These are phyloP conservation scores for Cataglyphis cursor DNA, from an alignment of 2,888 invertebrate genomes.

Conservation along the genomic window DNA sequence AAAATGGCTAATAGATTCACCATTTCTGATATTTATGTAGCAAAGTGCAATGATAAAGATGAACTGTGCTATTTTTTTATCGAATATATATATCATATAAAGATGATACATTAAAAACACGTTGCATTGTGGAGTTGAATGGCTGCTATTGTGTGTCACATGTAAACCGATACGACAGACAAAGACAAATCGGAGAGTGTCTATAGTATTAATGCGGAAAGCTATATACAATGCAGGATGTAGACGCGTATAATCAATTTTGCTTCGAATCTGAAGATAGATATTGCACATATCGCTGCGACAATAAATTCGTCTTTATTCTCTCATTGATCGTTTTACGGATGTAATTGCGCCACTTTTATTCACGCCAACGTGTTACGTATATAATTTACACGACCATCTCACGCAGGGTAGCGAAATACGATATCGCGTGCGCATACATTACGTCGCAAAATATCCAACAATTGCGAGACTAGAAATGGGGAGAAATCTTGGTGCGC, in stretches of 20 bases:
- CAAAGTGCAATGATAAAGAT: neutral
- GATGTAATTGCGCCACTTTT: constrained; percentile 58
- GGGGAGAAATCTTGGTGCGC: constrained; percentile 17
- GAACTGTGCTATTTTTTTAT: constrained; percentile 18
- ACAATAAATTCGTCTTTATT: constrained; percentile 53
- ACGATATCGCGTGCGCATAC: constrained; percentile 10
- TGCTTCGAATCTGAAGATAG: constrained; percentile 29
- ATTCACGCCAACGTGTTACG: constrained; percentile 44
- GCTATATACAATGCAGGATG: constrained; percentile 34
- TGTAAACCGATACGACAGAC: constrained; percentile 28
- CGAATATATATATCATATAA: neutral
- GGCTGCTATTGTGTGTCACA: constrained; percentile 18
- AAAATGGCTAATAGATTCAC: constrained; percentile 28
- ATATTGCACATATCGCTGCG: constrained; percentile 31
- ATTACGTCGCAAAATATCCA: constrained; percentile 20
- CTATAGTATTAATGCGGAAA: constrained; percentile 48
- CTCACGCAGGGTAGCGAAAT: constrained; percentile 19
- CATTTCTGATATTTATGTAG: constrained; percentile 26
- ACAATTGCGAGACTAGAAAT: constrained; percentile 29
- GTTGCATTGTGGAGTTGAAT: too few relatives aligned
- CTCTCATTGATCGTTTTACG: constrained; percentile 49
- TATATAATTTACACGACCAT: constrained; percentile 28
- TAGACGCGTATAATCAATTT: constrained; percentile 44
- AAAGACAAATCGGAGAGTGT: constrained; percentile 45
- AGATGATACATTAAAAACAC: constrained; percentile 18